Conservation (phyloP, 2,888 invertebrate species). For the Mongoloraphidia duomilia region DNA sequence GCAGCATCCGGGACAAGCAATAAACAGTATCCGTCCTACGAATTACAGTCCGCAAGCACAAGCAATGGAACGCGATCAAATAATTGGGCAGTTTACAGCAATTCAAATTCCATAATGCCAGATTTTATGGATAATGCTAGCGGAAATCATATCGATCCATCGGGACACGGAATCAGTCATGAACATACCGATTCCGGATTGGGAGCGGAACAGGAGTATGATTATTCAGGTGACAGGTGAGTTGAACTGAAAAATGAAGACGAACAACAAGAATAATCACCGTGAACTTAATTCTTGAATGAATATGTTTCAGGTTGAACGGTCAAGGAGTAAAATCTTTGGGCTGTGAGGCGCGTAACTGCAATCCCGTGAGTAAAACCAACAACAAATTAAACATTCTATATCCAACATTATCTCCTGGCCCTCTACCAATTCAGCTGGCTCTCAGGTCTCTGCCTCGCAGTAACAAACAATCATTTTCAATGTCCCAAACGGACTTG, state of each 20-base stretch:
- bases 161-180: conserved; percentile 39
- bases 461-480: not conserved
- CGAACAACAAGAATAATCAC: not conserved
- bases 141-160: conserved; percentile 13
- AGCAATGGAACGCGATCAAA: conserved; percentile 11
- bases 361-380: conserved; percentile 4
- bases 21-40: no score
- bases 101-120: conserved; percentile 20
- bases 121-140: conserved; percentile 16
- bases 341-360: not conserved
- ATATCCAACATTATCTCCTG: not conserved
- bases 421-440: not conserved
- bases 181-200: conserved; percentile 66
- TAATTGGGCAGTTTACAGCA: conserved; percentile 21
- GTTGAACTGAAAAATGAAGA: not conserved
- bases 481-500: no score
- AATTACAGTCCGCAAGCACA: no score
- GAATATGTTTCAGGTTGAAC: not conserved
- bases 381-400: not conserved
- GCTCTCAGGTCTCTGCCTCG: not conserved
- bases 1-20: no score
- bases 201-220: conserved; percentile 62
- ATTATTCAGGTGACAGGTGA: conserved; percentile 54
- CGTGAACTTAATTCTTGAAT: not conserved
- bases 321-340: not conserved